These are phyloP conservation scores for Aphelenchoides besseyi DNA, from an alignment of 1,140 invertebrate species.

Conservation along the genomic window DNA sequence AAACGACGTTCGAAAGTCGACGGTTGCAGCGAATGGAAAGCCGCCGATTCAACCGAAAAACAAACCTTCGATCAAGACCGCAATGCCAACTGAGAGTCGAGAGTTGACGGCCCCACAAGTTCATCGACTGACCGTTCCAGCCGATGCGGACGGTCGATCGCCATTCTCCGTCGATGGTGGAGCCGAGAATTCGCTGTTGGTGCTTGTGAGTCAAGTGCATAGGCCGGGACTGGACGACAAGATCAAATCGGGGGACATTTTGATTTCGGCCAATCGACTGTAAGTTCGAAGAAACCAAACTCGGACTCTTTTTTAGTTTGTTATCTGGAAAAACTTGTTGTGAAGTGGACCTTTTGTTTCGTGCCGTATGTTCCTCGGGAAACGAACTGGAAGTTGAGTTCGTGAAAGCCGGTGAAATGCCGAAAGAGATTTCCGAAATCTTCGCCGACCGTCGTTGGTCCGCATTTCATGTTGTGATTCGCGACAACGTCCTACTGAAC, in stretches of 20 bases:
- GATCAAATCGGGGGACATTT: neutral
- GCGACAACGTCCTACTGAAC: constrained; percentile 35
- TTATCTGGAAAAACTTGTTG: neutral
- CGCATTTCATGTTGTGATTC: constrained; percentile 25
- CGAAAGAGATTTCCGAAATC: constrained; percentile 4
- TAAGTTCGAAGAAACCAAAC: constrained; percentile 1
- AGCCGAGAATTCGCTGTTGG: neutral
- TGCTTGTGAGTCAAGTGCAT: constrained; percentile 1
- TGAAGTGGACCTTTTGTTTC: neutral
- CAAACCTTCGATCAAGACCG: neutral
- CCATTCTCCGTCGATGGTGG: neutral
- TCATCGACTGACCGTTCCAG: neutral
- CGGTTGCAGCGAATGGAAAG: neutral
- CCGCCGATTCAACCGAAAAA: neutral
- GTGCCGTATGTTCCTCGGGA: neutral
- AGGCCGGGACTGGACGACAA: neutral
- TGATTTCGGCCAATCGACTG: constrained; percentile 6
- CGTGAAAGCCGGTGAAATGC: neutral
- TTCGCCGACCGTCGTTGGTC: constrained; percentile 13
- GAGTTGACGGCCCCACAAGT: neutral
- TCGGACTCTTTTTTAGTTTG: constrained; percentile 1
- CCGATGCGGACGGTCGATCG: neutral
- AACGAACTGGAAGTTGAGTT: neutral
- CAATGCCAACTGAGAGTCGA: neutral
- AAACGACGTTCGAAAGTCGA: neutral